Percentiles rank a stretch among this genome's conserved stretches.
These are phyloP conservation scores for Struthio camelus DNA, from an alignment of 2,113 vertebrate species.

Conservation along the genomic window DNA sequence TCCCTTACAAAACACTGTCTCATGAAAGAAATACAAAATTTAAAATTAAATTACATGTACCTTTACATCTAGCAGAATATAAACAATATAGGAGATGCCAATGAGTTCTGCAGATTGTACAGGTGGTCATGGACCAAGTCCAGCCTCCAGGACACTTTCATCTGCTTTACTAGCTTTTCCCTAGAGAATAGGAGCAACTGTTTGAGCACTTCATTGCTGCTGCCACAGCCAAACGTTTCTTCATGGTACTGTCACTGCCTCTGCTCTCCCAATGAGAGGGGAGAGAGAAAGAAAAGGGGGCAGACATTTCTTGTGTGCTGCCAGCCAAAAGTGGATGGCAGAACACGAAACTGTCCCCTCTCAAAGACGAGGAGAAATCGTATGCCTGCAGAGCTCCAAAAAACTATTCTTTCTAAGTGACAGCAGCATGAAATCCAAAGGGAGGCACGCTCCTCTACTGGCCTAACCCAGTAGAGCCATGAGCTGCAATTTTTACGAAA, in stretches of 20 bases:
- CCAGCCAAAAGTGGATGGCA: background rate
- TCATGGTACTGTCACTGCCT: background rate
- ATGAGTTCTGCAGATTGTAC: constrained; percentile 20
- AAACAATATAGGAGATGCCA: background rate
- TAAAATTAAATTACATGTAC: constrained; percentile 33
- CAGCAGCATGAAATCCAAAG: background rate
- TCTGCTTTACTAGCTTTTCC: background rate
- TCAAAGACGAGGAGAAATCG: background rate
- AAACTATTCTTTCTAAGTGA: background rate
- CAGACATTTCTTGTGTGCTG: background rate
- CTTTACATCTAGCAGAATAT: background rate
- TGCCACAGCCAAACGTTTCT: background rate
- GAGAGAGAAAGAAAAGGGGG: background rate
- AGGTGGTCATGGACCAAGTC: constrained; percentile 26
- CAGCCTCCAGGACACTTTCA: background rate
- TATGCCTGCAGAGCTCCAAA: background rate
- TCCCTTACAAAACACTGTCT: background rate
- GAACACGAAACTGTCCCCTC: background rate
- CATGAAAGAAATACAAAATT: constrained; percentile 47
- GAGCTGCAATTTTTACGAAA: background rate
- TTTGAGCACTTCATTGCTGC: constrained; percentile 16
- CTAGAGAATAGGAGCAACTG: background rate
- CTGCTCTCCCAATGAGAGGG: background rate
- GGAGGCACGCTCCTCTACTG: background rate
- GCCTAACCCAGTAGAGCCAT: background rate